Evolutionary conservation across 2,113 vertebrate genomes (phyloP).

Genomic region (Sardina pilchardus): DNA sequence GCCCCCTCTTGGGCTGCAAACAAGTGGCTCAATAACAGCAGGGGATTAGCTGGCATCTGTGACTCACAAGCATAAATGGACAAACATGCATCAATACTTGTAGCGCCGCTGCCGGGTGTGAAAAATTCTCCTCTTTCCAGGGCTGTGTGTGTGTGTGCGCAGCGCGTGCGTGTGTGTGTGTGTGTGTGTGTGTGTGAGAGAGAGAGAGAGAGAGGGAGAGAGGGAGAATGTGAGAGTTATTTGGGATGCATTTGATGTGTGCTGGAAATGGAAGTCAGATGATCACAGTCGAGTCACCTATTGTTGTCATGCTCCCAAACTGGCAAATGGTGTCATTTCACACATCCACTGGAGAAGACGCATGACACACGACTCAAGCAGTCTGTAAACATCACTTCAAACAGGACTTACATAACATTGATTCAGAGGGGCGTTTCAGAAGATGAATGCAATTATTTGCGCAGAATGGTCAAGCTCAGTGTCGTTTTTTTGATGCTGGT

Average conservation of each 20-base stretch:
- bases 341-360: constrained; percentile 21
- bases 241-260: neutral
- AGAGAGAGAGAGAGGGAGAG: neutral
- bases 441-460: constrained; percentile 44
- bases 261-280: neutral
- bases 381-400: constrained; percentile 36
- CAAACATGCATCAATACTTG: neutral
- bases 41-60: constrained; percentile 11
- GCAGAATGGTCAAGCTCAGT: constrained; percentile 29
- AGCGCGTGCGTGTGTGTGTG: neutral
- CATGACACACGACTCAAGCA: constrained; percentile 16
- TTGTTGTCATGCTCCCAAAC: neutral
- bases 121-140: constrained; percentile 9
- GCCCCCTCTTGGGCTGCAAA: constrained; percentile 14
- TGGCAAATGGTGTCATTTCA: constrained; percentile 30
- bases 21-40: constrained; percentile 15
- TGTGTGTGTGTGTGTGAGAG: neutral
- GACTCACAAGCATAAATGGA: constrained; percentile 25
- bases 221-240: neutral
- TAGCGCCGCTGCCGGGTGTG: neutral
- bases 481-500: constrained; percentile 32
- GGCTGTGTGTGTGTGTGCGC: constrained; percentile 23
- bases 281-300: neutral
- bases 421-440: constrained; percentile 37
- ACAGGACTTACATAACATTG: constrained; percentile 41